Percentiles rank a stretch among this genome's conserved stretches.
Evolutionary conservation across 2,797 vertebrate species (phyloP).

Genomic region (Sternarchorhynchus goeldii): DNA sequence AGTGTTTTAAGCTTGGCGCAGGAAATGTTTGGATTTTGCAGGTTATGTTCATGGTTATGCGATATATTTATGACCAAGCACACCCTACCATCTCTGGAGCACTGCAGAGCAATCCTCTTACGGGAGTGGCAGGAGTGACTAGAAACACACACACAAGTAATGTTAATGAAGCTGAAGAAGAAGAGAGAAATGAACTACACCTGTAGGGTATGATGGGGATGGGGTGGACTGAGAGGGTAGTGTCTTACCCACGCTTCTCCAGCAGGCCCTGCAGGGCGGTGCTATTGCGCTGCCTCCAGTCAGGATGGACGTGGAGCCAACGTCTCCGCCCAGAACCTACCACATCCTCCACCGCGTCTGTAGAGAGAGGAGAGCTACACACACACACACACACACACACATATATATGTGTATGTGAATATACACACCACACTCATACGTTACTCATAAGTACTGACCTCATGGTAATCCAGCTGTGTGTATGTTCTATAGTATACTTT

Average conservation of each 20-base stretch:
- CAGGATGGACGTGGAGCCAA: constrained; percentile 83
- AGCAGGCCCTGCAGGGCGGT: constrained; percentile 83
- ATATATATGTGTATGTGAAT: background rate
- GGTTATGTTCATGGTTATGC: too few species aligned
- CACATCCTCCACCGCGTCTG: constrained; percentile 68
- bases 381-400: constrained; percentile 47
- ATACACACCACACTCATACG: constrained; percentile 8
- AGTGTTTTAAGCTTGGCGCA: too few species aligned
- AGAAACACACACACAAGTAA: constrained; percentile 23
- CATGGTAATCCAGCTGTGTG: background rate
- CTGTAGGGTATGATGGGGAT: too few species aligned
- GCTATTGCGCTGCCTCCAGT: constrained; percentile 77
- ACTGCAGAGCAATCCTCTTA: constrained; percentile 83
- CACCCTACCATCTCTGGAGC: constrained; percentile 83
- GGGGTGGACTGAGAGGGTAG: too few species aligned
- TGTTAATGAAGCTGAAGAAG: too few species aligned
- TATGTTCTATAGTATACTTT: constrained; percentile 77
- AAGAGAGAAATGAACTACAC: too few species aligned
- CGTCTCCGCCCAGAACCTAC: constrained; percentile 70
- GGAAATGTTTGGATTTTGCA: too few species aligned
- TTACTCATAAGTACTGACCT: background rate
- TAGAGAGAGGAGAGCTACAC: constrained; percentile 73
- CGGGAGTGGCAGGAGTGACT: constrained; percentile 85
- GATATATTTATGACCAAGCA: background rate
- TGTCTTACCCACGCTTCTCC: constrained; percentile 73